Conservation (phyloP, 2,888 invertebrate genomes). For the Epinotia demarniana region DNA sequence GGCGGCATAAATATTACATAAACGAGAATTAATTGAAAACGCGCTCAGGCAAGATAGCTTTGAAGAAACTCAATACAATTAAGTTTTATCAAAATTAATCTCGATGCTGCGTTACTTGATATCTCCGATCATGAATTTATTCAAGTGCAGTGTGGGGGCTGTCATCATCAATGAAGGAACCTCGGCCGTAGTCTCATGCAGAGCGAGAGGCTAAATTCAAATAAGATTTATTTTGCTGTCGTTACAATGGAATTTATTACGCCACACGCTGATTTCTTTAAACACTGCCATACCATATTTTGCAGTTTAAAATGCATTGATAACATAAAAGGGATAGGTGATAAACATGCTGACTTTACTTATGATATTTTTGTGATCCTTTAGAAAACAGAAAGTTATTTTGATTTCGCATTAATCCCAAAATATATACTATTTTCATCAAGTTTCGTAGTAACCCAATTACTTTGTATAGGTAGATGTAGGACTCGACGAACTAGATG, state of each 20-base stretch:
- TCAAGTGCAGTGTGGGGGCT: constrained; percentile 33
- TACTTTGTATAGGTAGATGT: not conserved
- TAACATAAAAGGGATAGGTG: constrained; percentile 6
- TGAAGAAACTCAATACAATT: constrained; percentile 35
- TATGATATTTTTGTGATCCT: not conserved
- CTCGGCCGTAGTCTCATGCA: constrained; percentile 6
- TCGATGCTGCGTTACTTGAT: constrained; percentile 35
- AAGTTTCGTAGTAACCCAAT: not conserved
- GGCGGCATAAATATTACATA: constrained; percentile 45
- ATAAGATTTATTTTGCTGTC: constrained; percentile 35
- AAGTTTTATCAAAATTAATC: constrained; percentile 41
- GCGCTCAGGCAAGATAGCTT: constrained; percentile 17
- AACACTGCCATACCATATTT: not conserved
- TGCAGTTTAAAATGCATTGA: constrained; percentile 6
- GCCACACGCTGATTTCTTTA: constrained; percentile 30
- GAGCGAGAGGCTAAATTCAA: constrained; percentile 14
- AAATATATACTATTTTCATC: not conserved
- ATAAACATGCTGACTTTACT: constrained; percentile 6
- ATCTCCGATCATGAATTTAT: constrained; percentile 34
- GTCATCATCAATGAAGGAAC: constrained; percentile 40
- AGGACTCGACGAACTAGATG: constrained; percentile 31
- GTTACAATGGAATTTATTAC: constrained; percentile 35
- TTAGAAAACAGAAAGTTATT: not conserved
- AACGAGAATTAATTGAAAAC: constrained; percentile 41
- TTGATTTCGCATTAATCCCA: not conserved